Evolutionary conservation across 2,797 vertebrate species (phyloP), one percentile per base, ranked within the genome.

Genomic region (Gymnopithys bicolor): DNA sequence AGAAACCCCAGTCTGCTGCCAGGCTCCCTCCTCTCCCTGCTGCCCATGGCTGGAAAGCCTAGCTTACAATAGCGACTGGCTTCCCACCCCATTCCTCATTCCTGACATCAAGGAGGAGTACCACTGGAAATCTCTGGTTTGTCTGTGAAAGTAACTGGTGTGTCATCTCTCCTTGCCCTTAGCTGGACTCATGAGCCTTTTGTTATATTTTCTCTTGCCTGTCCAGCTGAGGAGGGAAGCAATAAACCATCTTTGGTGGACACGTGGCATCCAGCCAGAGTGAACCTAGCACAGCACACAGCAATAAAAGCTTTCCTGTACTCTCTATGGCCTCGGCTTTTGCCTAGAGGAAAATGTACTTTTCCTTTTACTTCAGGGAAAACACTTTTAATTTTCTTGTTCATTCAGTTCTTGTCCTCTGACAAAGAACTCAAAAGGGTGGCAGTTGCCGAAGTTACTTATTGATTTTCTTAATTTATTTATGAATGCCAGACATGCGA

Each of bases 401-500:
- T 95, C 92, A 73, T 91, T 94, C 89, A 59, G 66, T 84, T 89
- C 53, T 46, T 78, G 63, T 94, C 84, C 82, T 90, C 82, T 91
- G 93, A 95, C 93, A 93, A 94, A 71, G 37, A 51, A 94, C 92
- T 92, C 93, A 95, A 89, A 92, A 92, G 46, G 68, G 84, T 87
- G 76, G 79, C 76, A 89, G 69, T 66, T 86, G 79, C 79, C 3
- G 18, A 88, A 96, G 93, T 94, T 69, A 83, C 45, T 91, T 95
- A 96, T 89, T 93, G 93, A 95, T 94, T 96, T 96, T 59, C 90
- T 83, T 71, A 68, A 58, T 92, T 96, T 95, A 96, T 94, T 96
- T 94, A 96, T 94, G 74, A 95, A 93, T 63, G 64, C 69, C 62
- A 95, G 79, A 77, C 89, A 75, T 78, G 73, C 79, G 87, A 91